These are phyloP conservation scores for Holotrichia oblita DNA, from an alignment of 1,140 invertebrate species.

Conservation along the genomic window DNA sequence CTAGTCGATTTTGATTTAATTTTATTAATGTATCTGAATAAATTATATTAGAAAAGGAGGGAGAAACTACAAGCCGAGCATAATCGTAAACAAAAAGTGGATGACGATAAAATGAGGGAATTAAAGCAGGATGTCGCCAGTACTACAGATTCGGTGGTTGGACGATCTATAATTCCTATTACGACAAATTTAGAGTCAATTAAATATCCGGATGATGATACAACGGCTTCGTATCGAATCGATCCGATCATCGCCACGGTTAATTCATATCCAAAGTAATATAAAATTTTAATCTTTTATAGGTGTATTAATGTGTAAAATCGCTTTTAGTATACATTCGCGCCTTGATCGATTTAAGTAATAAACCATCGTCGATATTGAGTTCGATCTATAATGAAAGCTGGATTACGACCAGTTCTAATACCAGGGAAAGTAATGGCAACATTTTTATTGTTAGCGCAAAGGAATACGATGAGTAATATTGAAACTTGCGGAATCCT, in stretches of 20 bases:
- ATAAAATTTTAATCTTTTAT: no score
- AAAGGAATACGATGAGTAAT: slow-evolving; percentile 81
- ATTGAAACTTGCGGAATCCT: slow-evolving; percentile 94
- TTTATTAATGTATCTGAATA: not conserved
- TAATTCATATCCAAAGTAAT: slow-evolving; percentile 22
- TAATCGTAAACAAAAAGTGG: slow-evolving; percentile 35
- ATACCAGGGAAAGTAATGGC: slow-evolving; percentile 78
- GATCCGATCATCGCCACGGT: not conserved
- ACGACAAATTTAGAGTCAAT: slow-evolving; percentile 40
- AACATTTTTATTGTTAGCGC: slow-evolving; percentile 80
- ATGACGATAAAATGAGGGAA: slow-evolving; percentile 23
- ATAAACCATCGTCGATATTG: slow-evolving; percentile 70
- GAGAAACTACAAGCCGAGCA: slow-evolving; percentile 27
- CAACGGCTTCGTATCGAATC: slow-evolving; percentile 30
- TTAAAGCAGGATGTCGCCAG: slow-evolving; percentile 2
- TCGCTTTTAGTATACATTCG: slow-evolving; percentile 38
- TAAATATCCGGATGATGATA: slow-evolving; percentile 38
- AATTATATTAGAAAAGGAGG: not conserved
- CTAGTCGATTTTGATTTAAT: not conserved
- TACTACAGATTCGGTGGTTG: slow-evolving; percentile 23
- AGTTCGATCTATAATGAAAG: slow-evolving; percentile 51
- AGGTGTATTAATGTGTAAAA: not conserved
- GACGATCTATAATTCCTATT: slow-evolving; percentile 9
- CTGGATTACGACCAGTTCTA: slow-evolving; percentile 74
- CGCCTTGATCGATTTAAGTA: slow-evolving; percentile 77